Evolutionary conservation across 2,113 vertebrate species (phyloP).

Genomic region (Ochotona princeps): DNA sequence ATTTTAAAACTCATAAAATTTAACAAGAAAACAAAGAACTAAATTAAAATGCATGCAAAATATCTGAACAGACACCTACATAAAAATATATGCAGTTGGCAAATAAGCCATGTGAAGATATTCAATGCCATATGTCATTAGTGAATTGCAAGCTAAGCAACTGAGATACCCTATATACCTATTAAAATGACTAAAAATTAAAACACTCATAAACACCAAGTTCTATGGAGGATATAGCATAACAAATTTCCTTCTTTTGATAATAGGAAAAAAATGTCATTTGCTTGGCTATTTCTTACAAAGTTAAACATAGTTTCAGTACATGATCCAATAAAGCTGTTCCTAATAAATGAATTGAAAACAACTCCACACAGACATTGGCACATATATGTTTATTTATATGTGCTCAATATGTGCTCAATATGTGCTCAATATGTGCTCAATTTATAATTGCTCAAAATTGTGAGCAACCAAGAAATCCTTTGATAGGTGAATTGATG

Average conservation of each 20-base stretch:
- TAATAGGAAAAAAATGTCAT: background rate
- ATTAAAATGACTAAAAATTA: background rate
- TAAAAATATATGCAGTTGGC: background rate
- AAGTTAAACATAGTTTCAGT: background rate
- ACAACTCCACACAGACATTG: background rate
- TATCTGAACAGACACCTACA: background rate
- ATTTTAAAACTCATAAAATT: slow-evolving; percentile 8
- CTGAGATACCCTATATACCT: background rate
- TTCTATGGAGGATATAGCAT: background rate
- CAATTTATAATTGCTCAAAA: background rate
- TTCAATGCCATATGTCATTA: background rate
- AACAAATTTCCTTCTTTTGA: background rate
- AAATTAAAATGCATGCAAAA: background rate
- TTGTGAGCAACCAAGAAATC: background rate
- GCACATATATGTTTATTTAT: background rate
- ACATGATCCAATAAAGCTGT: background rate
- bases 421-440: too few relatives aligned
- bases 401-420: too few relatives aligned
- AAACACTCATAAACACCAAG: background rate
- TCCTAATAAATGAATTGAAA: background rate
- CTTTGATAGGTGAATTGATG: background rate
- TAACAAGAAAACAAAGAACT: background rate
- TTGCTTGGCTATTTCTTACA: background rate
- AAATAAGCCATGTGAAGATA: background rate
- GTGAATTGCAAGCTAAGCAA: background rate